Conservation (phyloP, 1,140 invertebrate species). For the Periplaneta americana region DNA sequence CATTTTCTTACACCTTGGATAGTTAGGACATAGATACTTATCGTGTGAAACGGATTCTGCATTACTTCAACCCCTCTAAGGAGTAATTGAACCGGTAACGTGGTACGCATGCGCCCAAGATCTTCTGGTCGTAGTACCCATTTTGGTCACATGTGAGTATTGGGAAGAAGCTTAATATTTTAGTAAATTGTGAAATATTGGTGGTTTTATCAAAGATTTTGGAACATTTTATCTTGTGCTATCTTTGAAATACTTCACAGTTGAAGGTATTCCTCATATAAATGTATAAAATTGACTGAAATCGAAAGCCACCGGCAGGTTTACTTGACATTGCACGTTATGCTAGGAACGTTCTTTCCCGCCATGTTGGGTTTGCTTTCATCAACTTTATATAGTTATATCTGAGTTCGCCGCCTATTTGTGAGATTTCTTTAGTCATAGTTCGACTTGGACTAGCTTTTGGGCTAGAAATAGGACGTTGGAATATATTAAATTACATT, state of each 20-base stretch:
- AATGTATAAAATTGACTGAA: background rate
- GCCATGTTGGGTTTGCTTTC: constrained; percentile 13
- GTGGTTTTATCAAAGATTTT: background rate
- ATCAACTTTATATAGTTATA: background rate
- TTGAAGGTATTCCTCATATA: background rate
- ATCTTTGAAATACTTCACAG: background rate
- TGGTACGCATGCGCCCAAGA: constrained; percentile 13
- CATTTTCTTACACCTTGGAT: too few species aligned
- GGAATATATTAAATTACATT: too few species aligned
- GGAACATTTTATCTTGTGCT: background rate
- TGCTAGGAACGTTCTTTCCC: constrained; percentile 8
- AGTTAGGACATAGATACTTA: too few species aligned
- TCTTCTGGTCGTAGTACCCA: constrained; percentile 13
- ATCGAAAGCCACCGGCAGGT: background rate
- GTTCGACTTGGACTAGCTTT: too few species aligned
- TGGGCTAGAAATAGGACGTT: too few species aligned
- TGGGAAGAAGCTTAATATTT: background rate
- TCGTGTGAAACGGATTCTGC: background rate
- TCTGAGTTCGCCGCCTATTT: too few species aligned
- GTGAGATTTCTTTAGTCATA: too few species aligned
- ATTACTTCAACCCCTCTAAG: constrained; percentile 12
- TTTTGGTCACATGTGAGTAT: constrained; percentile 18
- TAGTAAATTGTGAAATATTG: background rate
- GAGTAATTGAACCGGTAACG: constrained; percentile 14
- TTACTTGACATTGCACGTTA: constrained; percentile 11